Evolutionary conservation across 2,113 vertebrate species (phyloP).

Genomic region (Semnopithecus entellus): DNA sequence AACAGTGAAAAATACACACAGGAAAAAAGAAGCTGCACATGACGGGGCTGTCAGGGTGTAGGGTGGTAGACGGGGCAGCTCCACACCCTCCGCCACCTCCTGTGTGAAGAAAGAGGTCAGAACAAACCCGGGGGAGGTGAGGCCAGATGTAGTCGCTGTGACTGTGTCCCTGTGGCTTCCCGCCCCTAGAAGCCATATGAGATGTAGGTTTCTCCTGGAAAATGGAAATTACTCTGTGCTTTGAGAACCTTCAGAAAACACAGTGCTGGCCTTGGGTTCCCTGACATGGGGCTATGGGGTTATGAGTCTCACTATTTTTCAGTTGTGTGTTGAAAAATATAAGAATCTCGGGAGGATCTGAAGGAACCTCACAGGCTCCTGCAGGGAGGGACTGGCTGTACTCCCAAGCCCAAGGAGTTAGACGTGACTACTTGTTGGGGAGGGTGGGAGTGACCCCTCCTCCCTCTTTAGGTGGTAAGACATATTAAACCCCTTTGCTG

Average conservation of each 20-base stretch:
- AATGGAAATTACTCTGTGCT: accelerated
- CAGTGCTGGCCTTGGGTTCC: too few relatives aligned
- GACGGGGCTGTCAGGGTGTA: accelerated
- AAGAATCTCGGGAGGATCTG: neutral
- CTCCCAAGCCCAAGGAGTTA: neutral
- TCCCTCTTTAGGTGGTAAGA: neutral
- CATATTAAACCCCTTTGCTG: accelerated
- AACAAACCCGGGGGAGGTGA: neutral
- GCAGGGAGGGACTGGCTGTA: accelerated
- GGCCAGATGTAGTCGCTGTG: accelerated
- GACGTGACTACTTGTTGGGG: accelerated
- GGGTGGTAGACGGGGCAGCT: neutral
- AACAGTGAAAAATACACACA: neutral
- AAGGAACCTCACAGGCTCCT: neutral
- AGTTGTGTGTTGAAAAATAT: neutral
- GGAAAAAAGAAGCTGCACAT: too few relatives aligned
- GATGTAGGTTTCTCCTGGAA: neutral
- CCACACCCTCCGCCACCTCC: accelerated
- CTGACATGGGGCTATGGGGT: neutral
- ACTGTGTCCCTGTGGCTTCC: neutral
- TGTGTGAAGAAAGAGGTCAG: neutral
- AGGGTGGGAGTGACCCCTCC: neutral
- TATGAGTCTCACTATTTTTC: neutral
- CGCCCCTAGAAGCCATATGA: neutral
- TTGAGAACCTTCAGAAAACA: neutral